These are phyloP conservation scores for Zaprionus obscuricornis DNA, from an alignment of 2,888 invertebrate genomes.

Conservation along the genomic window DNA sequence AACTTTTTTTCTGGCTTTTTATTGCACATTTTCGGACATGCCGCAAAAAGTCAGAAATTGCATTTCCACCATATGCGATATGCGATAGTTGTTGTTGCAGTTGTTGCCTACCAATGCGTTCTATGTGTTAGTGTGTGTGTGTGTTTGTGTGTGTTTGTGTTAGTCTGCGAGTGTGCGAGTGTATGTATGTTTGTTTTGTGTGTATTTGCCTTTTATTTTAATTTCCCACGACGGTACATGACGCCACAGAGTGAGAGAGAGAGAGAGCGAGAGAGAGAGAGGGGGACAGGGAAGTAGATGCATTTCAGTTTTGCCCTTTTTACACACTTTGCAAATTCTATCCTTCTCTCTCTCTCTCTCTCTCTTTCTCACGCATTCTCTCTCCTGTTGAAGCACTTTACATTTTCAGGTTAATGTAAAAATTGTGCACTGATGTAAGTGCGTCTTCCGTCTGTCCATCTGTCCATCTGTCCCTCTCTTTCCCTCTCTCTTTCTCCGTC, in stretches of 20 bases:
- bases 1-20: conserved; percentile 27
- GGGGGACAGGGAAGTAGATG: conserved; percentile 20
- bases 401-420: conserved; percentile 68
- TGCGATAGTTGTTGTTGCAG: conserved; percentile 28
- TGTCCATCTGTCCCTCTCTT: conserved; percentile 1
- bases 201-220: conserved; percentile 65
- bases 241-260: conserved; percentile 19
- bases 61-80: conserved; percentile 49
- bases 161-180: conserved; percentile 13
- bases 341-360: neutral
- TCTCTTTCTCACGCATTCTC: too few species aligned
- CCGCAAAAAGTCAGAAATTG: conserved; percentile 66
- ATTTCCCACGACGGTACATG: conserved; percentile 68
- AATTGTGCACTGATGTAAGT: conserved; percentile 78
- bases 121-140: conserved; percentile 35
- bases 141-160: conserved; percentile 12
- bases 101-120: conserved; percentile 29
- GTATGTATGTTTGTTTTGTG: conserved; percentile 7
- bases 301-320: conserved; percentile 24
- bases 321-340: neutral
- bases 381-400: conserved; percentile 37
- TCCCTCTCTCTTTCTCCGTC: too few species aligned
- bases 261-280: too few species aligned
- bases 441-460: conserved; percentile 61
- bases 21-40: conserved; percentile 50